Base-by-base conservation (phyloP, 2,113 vertebrate species). In the Talpa occidentalis region DNA sequence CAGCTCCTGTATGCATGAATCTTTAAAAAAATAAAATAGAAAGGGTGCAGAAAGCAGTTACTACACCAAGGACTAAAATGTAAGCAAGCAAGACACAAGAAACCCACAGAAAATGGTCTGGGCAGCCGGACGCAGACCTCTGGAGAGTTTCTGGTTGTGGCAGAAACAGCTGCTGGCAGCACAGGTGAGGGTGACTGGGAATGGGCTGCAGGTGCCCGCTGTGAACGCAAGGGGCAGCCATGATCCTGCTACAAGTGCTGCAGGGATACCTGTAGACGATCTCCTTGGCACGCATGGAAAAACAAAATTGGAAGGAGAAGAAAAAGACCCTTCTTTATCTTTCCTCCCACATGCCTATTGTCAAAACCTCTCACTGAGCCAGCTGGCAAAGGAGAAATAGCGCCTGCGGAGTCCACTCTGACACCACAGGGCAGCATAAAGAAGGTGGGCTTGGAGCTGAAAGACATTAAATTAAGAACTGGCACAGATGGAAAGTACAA, bases 181-280 rank as follows among this genome's bases (percentile, higher is more conserved):
- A 4, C 32, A 11, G 19, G 47, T 10, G 37, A 10, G 0, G 47
- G 54, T 0, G 6, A 44, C 0, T 0, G 24, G 15, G 70, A 60
- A 6, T 6, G 24, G 47, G 9, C 56, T 37, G 6, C 35, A 87
- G 19, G 70, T 5, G 16, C 7, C 30, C 21, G 3, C 9, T 0
- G 2, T 2, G 26, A 37, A 76, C 19, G 6, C 42, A 1, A 6
- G 32, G 52, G 69, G 49, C 10, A 49, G 70, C 54, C 80, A 17
- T 52, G 35, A 0, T 0, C 14, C 7, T 49, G 21, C 42, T 21
- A 1, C n/a, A 5, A 19, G 24, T 0, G 0, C 56, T 32, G 17
- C 32, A 16, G 22, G 26, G 42, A 3, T 0, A 22, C 17, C 64
- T 7, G 47, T 16, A 0, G 22, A 24, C 6, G 19, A 14, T n/a